Evolutionary conservation across 2,888 invertebrate species (phyloP).

Genomic region (Schizotus pectinicornis): DNA sequence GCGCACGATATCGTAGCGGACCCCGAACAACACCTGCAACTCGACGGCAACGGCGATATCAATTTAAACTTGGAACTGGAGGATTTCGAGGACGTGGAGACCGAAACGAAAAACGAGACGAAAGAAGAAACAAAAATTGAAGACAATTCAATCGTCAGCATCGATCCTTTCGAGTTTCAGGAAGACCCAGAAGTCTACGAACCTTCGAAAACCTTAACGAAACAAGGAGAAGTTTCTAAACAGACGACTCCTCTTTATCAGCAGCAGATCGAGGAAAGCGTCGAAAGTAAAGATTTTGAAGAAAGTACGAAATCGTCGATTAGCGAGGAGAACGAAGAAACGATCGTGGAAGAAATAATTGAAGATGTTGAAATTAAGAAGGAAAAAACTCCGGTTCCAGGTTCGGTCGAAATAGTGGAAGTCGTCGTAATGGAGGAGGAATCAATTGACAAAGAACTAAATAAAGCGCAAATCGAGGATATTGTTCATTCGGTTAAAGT

Average conservation of each 20-base stretch:
- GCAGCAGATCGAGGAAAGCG: background rate
- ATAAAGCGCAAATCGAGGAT: conserved; percentile 52
- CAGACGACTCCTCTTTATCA: background rate
- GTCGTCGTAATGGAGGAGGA: conserved; percentile 58
- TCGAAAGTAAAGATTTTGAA: conserved; percentile 36
- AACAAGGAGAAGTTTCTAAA: conserved; percentile 1
- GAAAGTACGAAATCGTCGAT: conserved; percentile 24
- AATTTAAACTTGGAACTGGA: conserved; percentile 55
- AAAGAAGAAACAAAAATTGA: conserved; percentile 33
- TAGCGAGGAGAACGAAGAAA: conserved; percentile 4
- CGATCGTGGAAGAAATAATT: conserved; percentile 35
- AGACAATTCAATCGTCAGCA: conserved; percentile 34
- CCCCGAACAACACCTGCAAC: conserved; percentile 55
- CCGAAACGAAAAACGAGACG: conserved; percentile 23
- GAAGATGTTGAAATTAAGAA: conserved; percentile 40
- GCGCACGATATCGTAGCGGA: conserved; percentile 57
- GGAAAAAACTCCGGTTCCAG: conserved; percentile 34
- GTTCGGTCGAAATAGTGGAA: conserved; percentile 56
- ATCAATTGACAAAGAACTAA: conserved; percentile 51
- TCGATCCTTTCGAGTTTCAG: conserved; percentile 58
- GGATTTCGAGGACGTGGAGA: conserved; percentile 51
- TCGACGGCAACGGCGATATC: conserved; percentile 56
- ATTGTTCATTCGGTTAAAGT: conserved; percentile 48
- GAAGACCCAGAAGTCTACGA: conserved; percentile 54
- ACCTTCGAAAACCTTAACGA: conserved; percentile 31